phyloP scores from a whole-genome alignment of 2,888 invertebrate genomes.

The Prenolepis imparis region DNA sequence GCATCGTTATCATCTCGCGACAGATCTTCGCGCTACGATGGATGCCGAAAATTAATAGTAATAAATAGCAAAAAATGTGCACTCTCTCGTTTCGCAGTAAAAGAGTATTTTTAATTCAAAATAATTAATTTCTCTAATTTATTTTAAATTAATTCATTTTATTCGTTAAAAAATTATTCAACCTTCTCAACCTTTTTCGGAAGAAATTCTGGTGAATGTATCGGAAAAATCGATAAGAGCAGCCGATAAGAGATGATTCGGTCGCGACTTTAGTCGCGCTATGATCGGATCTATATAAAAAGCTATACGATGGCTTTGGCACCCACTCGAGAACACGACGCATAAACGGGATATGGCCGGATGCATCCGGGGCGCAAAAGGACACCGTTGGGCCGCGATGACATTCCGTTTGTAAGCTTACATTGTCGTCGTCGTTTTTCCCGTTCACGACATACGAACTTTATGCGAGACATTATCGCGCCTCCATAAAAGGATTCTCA shows the following conservation, averaged over 20 bases:
- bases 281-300: slow-evolving; percentile 13
- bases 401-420: slow-evolving; percentile 60
- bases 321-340: slow-evolving; percentile 1
- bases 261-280: not conserved
- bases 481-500: slow-evolving; percentile 50
- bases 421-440: slow-evolving; percentile 57
- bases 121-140: too few relatives aligned
- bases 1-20: slow-evolving; percentile 2
- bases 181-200: not conserved
- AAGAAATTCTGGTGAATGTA: not conserved
- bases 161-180: not conserved
- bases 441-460: slow-evolving; percentile 47
- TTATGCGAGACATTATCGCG: slow-evolving; percentile 65
- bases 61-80: not conserved
- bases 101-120: not conserved
- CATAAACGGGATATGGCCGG: slow-evolving; percentile 33
- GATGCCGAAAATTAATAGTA: not conserved
- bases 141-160: not conserved
- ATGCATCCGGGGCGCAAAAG: not conserved
- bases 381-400: slow-evolving; percentile 29
- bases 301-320: not conserved
- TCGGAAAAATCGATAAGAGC: not conserved
- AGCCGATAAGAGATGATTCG: not conserved
- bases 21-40: not conserved
- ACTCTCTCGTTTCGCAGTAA: not conserved